Percentiles rank a stretch among this genome's conserved stretches.
Evolutionary conservation across 2,888 invertebrate genomes (phyloP).

Genomic region (Lasioglossum pauxillum): DNA sequence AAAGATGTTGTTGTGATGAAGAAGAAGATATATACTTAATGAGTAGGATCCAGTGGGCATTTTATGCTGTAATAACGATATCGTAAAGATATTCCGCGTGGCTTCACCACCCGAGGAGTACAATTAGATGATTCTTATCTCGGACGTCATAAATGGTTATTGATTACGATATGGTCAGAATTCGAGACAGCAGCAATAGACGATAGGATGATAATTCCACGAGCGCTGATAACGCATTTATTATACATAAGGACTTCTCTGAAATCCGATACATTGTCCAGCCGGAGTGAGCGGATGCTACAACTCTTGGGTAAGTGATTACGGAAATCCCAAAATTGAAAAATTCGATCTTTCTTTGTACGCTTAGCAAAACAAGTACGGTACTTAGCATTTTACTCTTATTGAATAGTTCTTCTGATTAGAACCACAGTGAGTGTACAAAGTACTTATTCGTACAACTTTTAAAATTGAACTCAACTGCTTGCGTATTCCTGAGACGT

Average conservation of each 20-base stretch:
- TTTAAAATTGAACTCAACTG: too few relatives aligned
- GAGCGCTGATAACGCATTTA: neutral
- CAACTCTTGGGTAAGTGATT: neutral
- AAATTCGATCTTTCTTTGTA: neutral
- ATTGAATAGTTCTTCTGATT: neutral
- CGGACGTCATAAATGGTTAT: neutral
- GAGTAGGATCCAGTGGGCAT: conserved; percentile 91
- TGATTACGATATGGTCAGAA: neutral
- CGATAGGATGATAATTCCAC: neutral
- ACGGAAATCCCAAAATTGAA: neutral
- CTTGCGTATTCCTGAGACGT: too few relatives aligned
- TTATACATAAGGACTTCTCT: neutral
- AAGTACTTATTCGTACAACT: too few relatives aligned
- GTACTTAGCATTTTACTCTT: neutral
- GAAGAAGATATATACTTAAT: conserved; percentile 85
- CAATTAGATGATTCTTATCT: neutral
- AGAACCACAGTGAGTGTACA: neutral
- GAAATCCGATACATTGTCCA: neutral
- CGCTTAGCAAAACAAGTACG: neutral
- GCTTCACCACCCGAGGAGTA: neutral
- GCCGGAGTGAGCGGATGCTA: neutral
- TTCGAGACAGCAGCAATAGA: neutral
- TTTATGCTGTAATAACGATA: conserved; percentile 83
- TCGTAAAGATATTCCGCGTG: neutral
- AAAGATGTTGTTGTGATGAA: neutral